Evolutionary conservation across 2,888 invertebrate genomes (phyloP), one percentile per base, ranked within the genome.

Genomic region (Micropterix aruncella): DNA sequence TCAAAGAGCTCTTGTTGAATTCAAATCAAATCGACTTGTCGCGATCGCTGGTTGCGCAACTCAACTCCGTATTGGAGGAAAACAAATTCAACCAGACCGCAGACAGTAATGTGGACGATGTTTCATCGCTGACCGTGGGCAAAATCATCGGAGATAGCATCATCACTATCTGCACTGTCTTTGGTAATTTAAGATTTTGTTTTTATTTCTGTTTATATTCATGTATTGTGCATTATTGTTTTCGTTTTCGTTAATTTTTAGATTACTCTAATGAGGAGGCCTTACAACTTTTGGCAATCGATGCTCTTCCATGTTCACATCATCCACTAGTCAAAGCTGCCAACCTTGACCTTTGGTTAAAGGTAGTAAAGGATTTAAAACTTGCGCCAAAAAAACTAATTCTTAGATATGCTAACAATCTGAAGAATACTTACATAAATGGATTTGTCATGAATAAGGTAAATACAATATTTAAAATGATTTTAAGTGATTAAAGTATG

Each of bases 301-400:
- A 80, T 46, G 68, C 81, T 3, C 60, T 94, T 18, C 65, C 83
- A 12, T 75, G 83, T 38, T 75, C 82, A 42, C 89, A 92, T 62
- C 83, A 90, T 62, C 85, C 86, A 2, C 72, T 77, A 37, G 74
- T 85, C 37, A 65, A 70, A 17, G 63, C 65, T 16, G 65, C 72
- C 18, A 68, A 74, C 50, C 66, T 72, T 3, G 69, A 77, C 53
- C 66, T 86, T 38, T 93, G 92, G 92, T 59, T 73, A 41, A 79
- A 73, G 48, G 71, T 84, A 38, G 61, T 75, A 2, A 68, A 70
- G 43, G 69, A 75, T 52, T 64, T 82, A 38, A 65, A 74, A 14
- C 62, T 78, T 1, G 69, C 75, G 42, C 74, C 81, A 0, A 66
- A 64, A 44, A 63, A 74, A 36, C 77, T 87, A 43, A 70, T 88